phyloP scores from a whole-genome alignment of 1,140 invertebrate genomes.

The Drosophila chauvacae region DNA sequence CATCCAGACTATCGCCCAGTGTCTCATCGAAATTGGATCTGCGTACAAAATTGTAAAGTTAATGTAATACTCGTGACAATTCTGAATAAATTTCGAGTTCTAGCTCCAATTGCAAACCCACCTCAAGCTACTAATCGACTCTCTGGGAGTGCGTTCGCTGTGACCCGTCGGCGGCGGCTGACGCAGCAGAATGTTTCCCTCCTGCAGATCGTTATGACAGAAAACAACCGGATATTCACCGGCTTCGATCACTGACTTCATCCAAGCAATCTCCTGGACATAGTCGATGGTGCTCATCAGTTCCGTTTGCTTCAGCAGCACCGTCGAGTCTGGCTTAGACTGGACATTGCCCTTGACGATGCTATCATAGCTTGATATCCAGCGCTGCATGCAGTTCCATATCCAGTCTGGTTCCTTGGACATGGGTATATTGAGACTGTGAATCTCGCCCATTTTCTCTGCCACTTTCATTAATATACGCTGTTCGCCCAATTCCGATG shows the following conservation, averaged over 20 bases:
- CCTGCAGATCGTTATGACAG: conserved; percentile 99
- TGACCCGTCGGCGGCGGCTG: conserved; percentile 30
- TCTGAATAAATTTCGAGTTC: no score
- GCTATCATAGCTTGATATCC: conserved; percentile 86
- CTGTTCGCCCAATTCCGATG: conserved; percentile 91
- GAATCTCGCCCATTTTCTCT: conserved; percentile 95
- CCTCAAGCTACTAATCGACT: conserved; percentile 63
- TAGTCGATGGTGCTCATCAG: conserved; percentile 85
- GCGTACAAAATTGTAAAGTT: background rate
- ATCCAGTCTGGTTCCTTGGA: conserved; percentile 97
- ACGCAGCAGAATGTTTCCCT: conserved; percentile 88
- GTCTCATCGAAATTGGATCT: conserved; percentile 74
- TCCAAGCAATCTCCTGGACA: conserved; percentile 88
- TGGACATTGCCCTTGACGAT: conserved; percentile 73
- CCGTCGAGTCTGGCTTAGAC: conserved; percentile 55
- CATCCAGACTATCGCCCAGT: conserved; percentile 68
- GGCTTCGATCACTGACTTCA: conserved; percentile 86
- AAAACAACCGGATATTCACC: conserved; percentile 95
- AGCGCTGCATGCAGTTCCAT: conserved; percentile 94
- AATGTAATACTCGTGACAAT: background rate
- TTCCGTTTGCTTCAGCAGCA: conserved; percentile 65
- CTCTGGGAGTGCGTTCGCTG: conserved; percentile 44
- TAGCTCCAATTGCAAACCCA: conserved; percentile 5
- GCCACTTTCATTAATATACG: conserved; percentile 93
- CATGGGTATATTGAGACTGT: conserved; percentile 95